Evolutionary conservation across 2,797 vertebrate genomes (phyloP), one percentile per base, ranked within the genome.

Genomic region (Falco concolor): DNA sequence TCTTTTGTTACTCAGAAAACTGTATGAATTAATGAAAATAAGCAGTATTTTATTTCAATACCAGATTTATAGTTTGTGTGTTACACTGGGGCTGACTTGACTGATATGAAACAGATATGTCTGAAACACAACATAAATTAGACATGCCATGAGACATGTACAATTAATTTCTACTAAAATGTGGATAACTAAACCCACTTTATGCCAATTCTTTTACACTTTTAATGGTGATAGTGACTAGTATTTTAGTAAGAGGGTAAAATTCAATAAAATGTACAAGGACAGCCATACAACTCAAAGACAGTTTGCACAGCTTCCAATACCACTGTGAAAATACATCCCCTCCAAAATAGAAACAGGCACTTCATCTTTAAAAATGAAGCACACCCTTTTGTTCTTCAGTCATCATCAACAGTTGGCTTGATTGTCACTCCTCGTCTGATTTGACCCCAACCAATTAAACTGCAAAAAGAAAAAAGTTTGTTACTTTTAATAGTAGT

Each of bases 391-490:
- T 75, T 77, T 96, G 65, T 76, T 97, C 86, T 96, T 99, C 98
- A 99, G 97, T 99, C 99, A 36, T 99, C 99, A 73, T 99, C 99
- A 93, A 99, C 98, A 7, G 99, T 99, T 82, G 99, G 99, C 90
- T 99, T 99, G 98, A 99, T 99, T 98, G 99, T 99, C 96, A 99
- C 99, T 90, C 99, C 99, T 98, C 99, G 99, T 98, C 99, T 98
- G 98, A 99, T 99, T 96, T 99, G 99, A 73, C 99, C 99, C 99
- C 99, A 99, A 80, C 99, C 99, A 98, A 99, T 99, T 97, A 99
- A 98, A 98, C 99, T 99, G 98, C 6, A 97, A 96, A 97, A 96
- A 73, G 56, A 93, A 96, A 96, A 95, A 97, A 47, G 53, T 32
- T 69, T 73, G 19, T 94, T 89, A 95, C 27, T 89, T 91, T 63